These are phyloP conservation scores for Gryllus bimaculatus DNA, from an alignment of 1,140 invertebrate species.

Conservation along the genomic window DNA sequence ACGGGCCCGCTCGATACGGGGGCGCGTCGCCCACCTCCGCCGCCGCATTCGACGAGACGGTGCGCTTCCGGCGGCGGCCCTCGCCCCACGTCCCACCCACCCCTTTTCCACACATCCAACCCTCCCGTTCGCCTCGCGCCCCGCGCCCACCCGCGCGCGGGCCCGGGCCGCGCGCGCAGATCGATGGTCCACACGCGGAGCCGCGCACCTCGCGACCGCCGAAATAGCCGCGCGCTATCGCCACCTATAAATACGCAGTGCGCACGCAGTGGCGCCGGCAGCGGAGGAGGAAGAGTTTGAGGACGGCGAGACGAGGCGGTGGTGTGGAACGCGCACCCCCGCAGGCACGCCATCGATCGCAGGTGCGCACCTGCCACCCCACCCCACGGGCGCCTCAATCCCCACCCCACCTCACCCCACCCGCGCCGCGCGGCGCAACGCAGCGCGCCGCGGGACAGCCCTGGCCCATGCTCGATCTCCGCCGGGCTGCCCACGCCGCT, in stretches of 20 bases:
- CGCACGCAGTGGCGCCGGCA: neutral
- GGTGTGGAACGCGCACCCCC: neutral
- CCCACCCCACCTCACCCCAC: too few species aligned
- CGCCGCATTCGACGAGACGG: neutral
- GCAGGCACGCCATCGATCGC: neutral
- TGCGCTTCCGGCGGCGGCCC: neutral
- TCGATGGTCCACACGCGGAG: neutral
- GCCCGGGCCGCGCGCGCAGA: neutral
- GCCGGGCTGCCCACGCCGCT: too few species aligned
- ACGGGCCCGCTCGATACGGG: too few species aligned
- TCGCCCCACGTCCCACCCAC: too few species aligned
- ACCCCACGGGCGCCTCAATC: too few species aligned
- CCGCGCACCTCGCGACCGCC: too few species aligned
- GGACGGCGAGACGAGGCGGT: neutral
- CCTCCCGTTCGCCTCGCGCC: too few species aligned
- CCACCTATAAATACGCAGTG: neutral
- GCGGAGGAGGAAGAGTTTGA: neutral
- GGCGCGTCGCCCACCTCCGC: too few species aligned
- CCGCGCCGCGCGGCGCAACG: too few species aligned
- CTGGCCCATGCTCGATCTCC: neutral
- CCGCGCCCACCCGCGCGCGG: too few species aligned
- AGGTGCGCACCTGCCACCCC: neutral
- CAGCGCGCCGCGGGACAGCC: neutral
- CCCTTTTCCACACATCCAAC: neutral
- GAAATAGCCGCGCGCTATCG: neutral